These are phyloP conservation scores for Riparia riparia DNA, from an alignment of 2,113 vertebrate species.

Conservation along the genomic window DNA sequence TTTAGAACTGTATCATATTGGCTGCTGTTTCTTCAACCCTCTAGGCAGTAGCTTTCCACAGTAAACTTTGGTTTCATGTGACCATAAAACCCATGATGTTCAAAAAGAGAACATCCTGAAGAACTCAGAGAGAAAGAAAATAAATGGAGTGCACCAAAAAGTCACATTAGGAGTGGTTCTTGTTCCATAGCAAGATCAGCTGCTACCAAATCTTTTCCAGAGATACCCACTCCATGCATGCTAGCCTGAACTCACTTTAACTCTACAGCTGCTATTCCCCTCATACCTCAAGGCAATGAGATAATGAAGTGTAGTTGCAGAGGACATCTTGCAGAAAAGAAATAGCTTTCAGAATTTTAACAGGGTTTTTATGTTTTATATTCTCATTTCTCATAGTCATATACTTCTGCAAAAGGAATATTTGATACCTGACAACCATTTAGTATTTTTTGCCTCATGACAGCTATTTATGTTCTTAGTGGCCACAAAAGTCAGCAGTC, in stretches of 20 bases:
- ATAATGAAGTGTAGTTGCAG: neutral
- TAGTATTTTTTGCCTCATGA: neutral
- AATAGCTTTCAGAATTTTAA: neutral
- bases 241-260: neutral
- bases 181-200: neutral
- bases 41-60: neutral
- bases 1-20: conserved; percentile 3
- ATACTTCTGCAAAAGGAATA: neutral
- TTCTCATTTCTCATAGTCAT: neutral
- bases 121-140: neutral
- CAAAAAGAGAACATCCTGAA: neutral
- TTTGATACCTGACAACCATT: neutral
- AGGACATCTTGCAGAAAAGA: neutral
- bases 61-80: conserved; percentile 6
- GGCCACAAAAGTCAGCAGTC: neutral
- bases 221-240: neutral
- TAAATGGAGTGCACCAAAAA: neutral
- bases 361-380: neutral
- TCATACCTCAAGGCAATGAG: neutral
- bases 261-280: neutral
- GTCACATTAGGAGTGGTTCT: neutral
- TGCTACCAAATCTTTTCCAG: neutral
- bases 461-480: neutral
- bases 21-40: neutral
- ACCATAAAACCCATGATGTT: neutral